phyloP scores from a whole-genome alignment of 2,113 vertebrate genomes.

The Elephas maximus region DNA sequence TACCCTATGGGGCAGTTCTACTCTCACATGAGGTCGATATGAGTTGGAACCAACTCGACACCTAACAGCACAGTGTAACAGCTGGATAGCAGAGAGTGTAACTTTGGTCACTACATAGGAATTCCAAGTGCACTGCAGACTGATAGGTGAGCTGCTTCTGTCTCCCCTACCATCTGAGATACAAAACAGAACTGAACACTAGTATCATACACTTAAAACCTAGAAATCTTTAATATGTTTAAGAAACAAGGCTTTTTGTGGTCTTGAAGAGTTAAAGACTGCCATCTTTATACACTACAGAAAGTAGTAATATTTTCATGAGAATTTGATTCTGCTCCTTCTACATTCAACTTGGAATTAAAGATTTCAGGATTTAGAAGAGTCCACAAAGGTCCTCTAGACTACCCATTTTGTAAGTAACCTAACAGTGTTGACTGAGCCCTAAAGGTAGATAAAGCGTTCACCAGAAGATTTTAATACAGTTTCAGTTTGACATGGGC shows the following conservation, averaged over 20 bases:
- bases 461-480: not conserved
- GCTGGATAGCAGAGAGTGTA: not conserved
- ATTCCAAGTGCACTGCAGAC: not conserved
- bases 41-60: too few species aligned
- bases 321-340: not conserved
- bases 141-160: not conserved
- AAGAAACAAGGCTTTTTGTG: not conserved
- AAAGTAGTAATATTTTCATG: not conserved
- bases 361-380: slow-evolving; percentile 18
- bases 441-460: not conserved
- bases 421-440: not conserved
- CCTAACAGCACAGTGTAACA: not conserved
- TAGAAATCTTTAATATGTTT: not conserved
- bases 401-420: not conserved
- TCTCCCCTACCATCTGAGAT: not conserved
- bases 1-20: too few species aligned
- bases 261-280: not conserved
- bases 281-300: not conserved
- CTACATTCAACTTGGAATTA: slow-evolving; percentile 16
- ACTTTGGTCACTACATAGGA: not conserved
- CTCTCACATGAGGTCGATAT: too few species aligned
- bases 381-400: not conserved
- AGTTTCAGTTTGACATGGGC: not conserved
- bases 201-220: slow-evolving; percentile 2
- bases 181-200: not conserved